Base-by-base conservation (phyloP, 1,140 invertebrate genomes). In the Dendrolimus punctatus region DNA sequence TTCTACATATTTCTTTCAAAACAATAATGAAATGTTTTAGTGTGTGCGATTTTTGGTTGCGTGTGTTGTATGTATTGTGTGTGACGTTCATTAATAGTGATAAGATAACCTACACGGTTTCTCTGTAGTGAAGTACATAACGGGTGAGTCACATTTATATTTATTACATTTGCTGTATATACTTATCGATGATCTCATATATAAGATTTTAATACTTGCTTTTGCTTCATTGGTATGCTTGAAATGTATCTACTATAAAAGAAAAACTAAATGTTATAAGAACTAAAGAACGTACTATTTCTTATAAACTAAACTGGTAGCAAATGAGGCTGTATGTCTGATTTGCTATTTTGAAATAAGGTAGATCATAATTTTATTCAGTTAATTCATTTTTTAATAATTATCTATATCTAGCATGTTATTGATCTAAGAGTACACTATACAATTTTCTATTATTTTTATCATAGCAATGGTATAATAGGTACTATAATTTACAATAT, bases 141-240 rank as follows among this genome's bases (percentile, higher is more conserved):
- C 69, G 58, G 71, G 80, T 86, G 83, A 86, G 80, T 86, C 83
- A 86, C 81, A 80, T 83, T 84, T 86, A 86, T 77, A 84, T 86
- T 84, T 86, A 86, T 74, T 71, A 66, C 68, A 69, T 85, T 79
- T 83, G 75, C 70, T 73, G 68, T 80, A 48, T 68, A 62, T 55
- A 62, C 56, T 55, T 62, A 85, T 83, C 74, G 82, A 82, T 85
- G 82, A 85, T 84, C 80, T 85, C 82, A 85, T 82, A 79, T 79
- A 85, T 80, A 79, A 66, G 68, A 71, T 73, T 73, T 67, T 77
- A 64, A 64, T 71, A 64, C 58, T 60, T 62, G 63, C 63, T 73
- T 63, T 60, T 66, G 66, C 62, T 68, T 59, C 67, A 66, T 68
- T 73, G 67, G 63, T 64, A 66, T 74, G 63, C 60, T 62, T 62